Evolutionary conservation across 2,888 invertebrate genomes (phyloP).

Genomic region (Catocala fraxini): DNA sequence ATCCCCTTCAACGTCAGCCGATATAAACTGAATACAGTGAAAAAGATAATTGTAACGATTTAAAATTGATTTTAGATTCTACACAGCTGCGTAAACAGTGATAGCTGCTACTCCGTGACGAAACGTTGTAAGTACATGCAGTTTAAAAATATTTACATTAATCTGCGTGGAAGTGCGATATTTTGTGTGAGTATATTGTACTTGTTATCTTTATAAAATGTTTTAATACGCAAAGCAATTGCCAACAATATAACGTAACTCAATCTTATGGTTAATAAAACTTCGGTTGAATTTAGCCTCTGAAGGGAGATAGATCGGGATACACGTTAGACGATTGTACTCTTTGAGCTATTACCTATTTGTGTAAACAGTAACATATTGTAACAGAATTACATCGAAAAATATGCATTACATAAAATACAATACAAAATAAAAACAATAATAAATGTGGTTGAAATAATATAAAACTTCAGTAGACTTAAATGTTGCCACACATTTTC

Average conservation of each 20-base stretch:
- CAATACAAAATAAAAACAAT: too few species aligned
- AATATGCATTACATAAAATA: constrained; percentile 6
- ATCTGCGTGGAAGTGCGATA: background rate
- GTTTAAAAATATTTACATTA: background rate
- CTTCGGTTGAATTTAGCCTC: constrained; percentile 35
- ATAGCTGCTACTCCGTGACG: background rate
- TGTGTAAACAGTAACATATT: constrained; percentile 14
- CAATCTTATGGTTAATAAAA: constrained; percentile 20
- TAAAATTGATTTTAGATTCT: too few species aligned
- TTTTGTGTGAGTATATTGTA: constrained; percentile 26
- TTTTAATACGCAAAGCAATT: constrained; percentile 8
- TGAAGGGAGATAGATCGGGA: constrained; percentile 14
- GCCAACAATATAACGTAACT: constrained; percentile 8
- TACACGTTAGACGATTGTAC: constrained; percentile 22
- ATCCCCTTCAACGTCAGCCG: constrained; percentile 20
- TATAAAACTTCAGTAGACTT: background rate
- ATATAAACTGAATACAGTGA: too few species aligned
- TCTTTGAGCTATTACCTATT: constrained; percentile 23
- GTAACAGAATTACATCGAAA: background rate
- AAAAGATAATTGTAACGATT: too few species aligned
- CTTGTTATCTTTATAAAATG: constrained; percentile 13
- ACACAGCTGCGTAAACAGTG: too few species aligned
- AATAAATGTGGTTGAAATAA: too few species aligned
- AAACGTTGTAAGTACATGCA: background rate
- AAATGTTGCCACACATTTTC: constrained; percentile 11